Percentiles rank a stretch among this genome's conserved stretches.
phyloP scores from a whole-genome alignment of 2,797 vertebrate genomes.

The Numenius phaeopus region DNA sequence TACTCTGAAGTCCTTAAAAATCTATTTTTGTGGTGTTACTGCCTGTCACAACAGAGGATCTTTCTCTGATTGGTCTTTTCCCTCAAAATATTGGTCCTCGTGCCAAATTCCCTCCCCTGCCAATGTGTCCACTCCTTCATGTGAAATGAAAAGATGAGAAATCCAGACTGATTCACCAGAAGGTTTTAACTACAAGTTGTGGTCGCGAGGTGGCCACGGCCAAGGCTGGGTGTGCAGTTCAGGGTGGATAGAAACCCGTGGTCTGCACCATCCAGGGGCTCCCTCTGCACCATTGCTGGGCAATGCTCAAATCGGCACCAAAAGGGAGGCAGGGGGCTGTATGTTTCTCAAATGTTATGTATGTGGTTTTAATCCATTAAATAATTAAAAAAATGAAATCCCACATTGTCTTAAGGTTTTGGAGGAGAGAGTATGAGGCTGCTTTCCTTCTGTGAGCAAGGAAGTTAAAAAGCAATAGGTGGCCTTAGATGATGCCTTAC shows the following conservation, averaged over 20 bases:
- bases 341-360: not conserved
- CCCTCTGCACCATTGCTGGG: not conserved
- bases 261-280: not conserved
- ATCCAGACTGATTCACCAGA: not conserved
- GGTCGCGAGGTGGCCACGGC: not conserved
- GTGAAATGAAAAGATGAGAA: not conserved
- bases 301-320: not conserved
- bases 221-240: not conserved
- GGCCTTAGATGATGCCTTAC: not conserved
- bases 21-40: not conserved
- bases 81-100: not conserved
- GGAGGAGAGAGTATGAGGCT: not conserved
- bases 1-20: too few relatives aligned
- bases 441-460: not conserved
- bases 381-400: not conserved
- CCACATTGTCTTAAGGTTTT: not conserved
- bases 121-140: not conserved
- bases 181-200: not conserved
- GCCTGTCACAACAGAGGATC: not conserved
- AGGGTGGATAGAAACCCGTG: not conserved
- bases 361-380: not conserved
- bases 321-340: accelerated
- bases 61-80: not conserved
- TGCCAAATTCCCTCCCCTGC: not conserved
- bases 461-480: not conserved